phyloP scores from a whole-genome alignment of 1,140 invertebrate genomes.

The Dreissena polymorpha region DNA sequence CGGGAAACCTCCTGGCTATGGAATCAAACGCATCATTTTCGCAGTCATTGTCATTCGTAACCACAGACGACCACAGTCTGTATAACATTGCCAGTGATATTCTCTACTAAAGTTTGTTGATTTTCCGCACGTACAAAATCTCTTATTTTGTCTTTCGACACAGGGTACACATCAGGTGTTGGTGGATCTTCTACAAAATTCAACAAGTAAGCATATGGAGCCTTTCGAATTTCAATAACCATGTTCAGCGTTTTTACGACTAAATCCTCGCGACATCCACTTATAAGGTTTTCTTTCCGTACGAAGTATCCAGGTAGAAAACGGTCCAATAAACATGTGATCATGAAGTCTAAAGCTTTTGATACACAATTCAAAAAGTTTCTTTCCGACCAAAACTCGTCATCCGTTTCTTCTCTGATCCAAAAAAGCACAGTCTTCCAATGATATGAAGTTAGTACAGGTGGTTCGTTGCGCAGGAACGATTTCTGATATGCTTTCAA shows the following conservation, averaged over 20 bases:
- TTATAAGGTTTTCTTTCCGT: not conserved
- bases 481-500: conserved; percentile 16
- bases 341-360: conserved; percentile 12
- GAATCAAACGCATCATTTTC: no score
- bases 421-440: conserved; percentile 14
- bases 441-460: conserved; percentile 10
- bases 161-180: not conserved
- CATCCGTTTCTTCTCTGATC: conserved; percentile 8
- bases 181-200: not conserved
- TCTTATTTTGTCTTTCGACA: not conserved
- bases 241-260: not conserved
- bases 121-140: not conserved
- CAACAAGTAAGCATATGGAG: not conserved
- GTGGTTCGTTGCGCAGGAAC: not conserved
- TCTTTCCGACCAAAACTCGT: conserved; percentile 9
- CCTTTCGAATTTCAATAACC: not conserved
- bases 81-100: no score
- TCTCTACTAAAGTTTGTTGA: no score
- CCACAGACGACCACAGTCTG: no score
- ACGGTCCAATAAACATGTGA: not conserved
- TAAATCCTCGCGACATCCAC: not conserved
- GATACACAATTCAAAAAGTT: not conserved
- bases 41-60: no score
- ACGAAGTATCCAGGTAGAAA: conserved; percentile 9
- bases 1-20: no score